These are phyloP conservation scores for Dipodomys spectabilis DNA, from an alignment of 2,113 vertebrate species.

Conservation along the genomic window DNA sequence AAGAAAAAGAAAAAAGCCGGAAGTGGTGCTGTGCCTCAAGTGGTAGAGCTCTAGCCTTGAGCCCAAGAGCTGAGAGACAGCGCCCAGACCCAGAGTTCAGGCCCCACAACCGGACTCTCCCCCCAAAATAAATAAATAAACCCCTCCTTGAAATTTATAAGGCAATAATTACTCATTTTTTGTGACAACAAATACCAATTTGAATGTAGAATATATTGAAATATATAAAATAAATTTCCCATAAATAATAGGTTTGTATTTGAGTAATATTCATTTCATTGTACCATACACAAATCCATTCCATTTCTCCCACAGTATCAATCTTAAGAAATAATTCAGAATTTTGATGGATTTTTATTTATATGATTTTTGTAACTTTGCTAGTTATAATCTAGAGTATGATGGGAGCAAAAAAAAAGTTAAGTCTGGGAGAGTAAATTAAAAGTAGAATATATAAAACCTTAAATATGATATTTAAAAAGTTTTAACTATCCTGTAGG, in stretches of 20 bases:
- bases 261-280: not conserved
- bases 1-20: too few species aligned
- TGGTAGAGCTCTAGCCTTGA: too few species aligned
- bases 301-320: not conserved
- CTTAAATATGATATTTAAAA: not conserved
- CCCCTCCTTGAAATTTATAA: not conserved
- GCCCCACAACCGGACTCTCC: too few species aligned
- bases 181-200: constrained; percentile 2
- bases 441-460: not conserved
- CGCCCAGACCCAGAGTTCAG: too few species aligned
- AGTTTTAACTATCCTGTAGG: not conserved
- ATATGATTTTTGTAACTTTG: not conserved
- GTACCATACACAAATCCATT: not conserved
- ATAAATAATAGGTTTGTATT: not conserved
- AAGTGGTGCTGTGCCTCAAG: too few species aligned
- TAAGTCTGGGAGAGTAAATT: constrained; percentile 7
- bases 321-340: not conserved
- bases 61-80: too few species aligned
- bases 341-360: not conserved
- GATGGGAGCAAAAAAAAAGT: not conserved
- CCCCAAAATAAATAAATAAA: too few species aligned
- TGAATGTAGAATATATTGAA: constrained; percentile 19
- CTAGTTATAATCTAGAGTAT: not conserved
- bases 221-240: not conserved
- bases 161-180: constrained; percentile 34